Percentiles rank a stretch among this genome's conserved stretches.
phyloP scores from a whole-genome alignment of 2,888 invertebrate genomes.

The Caenorhabditis imperialis region DNA sequence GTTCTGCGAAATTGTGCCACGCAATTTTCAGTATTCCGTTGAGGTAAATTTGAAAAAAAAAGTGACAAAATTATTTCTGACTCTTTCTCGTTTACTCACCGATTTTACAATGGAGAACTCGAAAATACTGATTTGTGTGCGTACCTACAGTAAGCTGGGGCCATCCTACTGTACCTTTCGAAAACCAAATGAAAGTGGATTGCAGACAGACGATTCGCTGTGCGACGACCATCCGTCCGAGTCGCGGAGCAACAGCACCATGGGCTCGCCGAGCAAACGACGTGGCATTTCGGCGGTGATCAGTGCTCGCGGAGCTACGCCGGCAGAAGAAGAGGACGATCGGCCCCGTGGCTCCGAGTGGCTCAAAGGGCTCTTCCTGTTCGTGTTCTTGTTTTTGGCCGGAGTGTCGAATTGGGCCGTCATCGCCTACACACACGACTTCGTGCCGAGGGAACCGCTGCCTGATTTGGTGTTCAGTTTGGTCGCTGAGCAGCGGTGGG shows the following conservation, averaged over 20 bases:
- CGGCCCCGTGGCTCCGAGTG: slow-evolving; percentile 41
- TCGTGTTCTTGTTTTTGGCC: slow-evolving; percentile 67
- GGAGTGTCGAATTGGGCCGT: slow-evolving; percentile 76
- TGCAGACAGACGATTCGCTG: slow-evolving; percentile 52
- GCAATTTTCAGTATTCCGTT: slow-evolving; percentile 49
- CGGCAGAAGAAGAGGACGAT: not conserved
- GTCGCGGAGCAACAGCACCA: slow-evolving; percentile 10
- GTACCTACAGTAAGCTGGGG: no score
- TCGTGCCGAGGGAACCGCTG: slow-evolving; percentile 69
- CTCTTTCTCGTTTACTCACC: not conserved
- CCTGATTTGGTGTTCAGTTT: slow-evolving; percentile 68
- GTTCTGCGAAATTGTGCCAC: slow-evolving; percentile 46
- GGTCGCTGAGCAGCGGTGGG: slow-evolving; percentile 68
- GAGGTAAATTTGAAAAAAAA: slow-evolving; percentile 26
- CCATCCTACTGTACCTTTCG: no score
- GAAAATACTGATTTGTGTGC: no score
- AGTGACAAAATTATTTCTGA: not conserved
- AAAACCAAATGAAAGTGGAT: slow-evolving; percentile 7
- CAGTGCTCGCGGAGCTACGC: slow-evolving; percentile 15
- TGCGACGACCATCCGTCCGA: slow-evolving; percentile 29
- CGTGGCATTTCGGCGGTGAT: slow-evolving; percentile 17
- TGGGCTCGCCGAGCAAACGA: slow-evolving; percentile 1
- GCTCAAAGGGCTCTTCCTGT: slow-evolving; percentile 66
- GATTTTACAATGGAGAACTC: no score
- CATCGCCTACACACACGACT: slow-evolving; percentile 76